Percentiles rank a stretch among this genome's conserved stretches.
These are phyloP conservation scores for Lagopus leucura DNA, from an alignment of 2,113 vertebrate genomes.

Conservation along the genomic window DNA sequence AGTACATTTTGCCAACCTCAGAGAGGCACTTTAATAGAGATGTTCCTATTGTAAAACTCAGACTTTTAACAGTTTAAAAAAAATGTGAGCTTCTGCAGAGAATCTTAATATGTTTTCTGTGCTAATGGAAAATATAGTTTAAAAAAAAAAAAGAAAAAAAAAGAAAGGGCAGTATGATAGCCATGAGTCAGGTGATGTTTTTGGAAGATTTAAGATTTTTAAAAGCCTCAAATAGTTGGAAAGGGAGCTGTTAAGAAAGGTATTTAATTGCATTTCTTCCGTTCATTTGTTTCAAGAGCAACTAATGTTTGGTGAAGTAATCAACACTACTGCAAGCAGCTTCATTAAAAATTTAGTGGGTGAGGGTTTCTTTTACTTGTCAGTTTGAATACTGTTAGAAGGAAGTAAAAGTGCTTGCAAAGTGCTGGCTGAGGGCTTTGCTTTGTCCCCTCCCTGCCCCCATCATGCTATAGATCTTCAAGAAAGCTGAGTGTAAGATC, in stretches of 20 bases:
- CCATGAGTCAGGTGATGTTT: not conserved
- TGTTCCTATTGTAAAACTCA: not conserved
- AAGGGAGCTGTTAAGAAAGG: not conserved
- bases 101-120: not conserved
- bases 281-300: not conserved
- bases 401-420: not conserved
- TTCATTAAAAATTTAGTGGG: conserved; percentile 23
- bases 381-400: not conserved
- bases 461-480: not conserved
- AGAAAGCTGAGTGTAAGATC: not conserved
- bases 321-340: not conserved
- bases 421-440: not conserved
- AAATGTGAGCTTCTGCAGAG: not conserved
- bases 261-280: not conserved
- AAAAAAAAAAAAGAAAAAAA: not conserved
- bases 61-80: not conserved
- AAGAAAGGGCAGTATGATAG: not conserved
- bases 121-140: not conserved
- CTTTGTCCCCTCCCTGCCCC: not conserved
- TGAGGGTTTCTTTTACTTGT: not conserved
- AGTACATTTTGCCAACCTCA: not conserved
- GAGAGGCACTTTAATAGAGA: not conserved
- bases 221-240: not conserved
- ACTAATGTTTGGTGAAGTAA: not conserved
- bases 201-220: not conserved